Evolutionary conservation across 2,888 invertebrate genomes (phyloP).

Genomic region (Eristalis intricaria): DNA sequence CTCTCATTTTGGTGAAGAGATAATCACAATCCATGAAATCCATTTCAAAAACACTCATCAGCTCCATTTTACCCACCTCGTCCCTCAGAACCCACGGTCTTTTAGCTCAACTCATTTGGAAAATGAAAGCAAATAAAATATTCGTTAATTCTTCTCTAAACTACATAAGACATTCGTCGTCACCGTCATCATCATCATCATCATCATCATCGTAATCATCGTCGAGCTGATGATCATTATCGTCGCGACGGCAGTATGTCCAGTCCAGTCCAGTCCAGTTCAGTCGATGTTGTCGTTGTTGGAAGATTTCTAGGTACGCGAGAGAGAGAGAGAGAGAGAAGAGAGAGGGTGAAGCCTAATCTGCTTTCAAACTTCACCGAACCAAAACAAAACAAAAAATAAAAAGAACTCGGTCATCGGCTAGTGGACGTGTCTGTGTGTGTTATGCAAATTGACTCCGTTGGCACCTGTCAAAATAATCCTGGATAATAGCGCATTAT

Average conservation of each 20-base stretch:
- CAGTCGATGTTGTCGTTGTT: not conserved
- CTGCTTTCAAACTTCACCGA: constrained; percentile 10
- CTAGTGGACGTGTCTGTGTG: too few species aligned
- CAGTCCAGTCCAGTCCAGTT: not conserved
- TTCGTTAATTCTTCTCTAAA: constrained; percentile 49
- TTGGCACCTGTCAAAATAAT: constrained; percentile 5
- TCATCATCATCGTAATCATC: not conserved
- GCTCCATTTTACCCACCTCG: constrained; percentile 1
- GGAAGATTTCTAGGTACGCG: too few species aligned
- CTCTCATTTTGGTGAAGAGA: constrained; percentile 19
- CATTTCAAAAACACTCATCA: constrained; percentile 70
- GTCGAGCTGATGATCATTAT: not conserved
- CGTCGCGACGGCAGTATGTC: not conserved
- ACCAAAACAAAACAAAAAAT: not conserved
- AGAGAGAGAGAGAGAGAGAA: too few species aligned
- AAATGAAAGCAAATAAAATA: constrained; percentile 71
- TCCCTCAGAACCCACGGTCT: not conserved
- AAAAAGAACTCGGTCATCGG: too few species aligned
- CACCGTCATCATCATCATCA: not conserved
- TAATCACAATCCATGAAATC: constrained; percentile 66
- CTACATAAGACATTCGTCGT: constrained; percentile 36
- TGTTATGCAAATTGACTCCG: constrained; percentile 8
- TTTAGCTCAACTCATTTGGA: constrained; percentile 64
- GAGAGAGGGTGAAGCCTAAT: not conserved
- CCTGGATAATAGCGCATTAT: constrained; percentile 33